These are phyloP conservation scores for Cheiracanthium punctorium DNA, from an alignment of 2,888 invertebrate genomes.

Conservation along the genomic window DNA sequence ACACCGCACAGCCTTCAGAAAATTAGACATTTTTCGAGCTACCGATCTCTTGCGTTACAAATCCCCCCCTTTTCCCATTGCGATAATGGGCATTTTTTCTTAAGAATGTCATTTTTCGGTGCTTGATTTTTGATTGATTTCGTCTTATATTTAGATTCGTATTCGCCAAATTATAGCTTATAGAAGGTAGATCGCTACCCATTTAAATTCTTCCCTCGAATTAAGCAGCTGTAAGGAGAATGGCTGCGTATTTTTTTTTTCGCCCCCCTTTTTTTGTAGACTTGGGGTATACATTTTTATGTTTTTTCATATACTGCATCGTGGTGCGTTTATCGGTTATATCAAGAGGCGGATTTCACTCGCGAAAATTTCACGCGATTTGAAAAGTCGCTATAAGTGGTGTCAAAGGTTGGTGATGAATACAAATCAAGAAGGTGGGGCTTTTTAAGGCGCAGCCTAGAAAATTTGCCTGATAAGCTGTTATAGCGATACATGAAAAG, in stretches of 20 bases:
- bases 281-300: not conserved
- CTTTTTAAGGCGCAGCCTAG: slow-evolving; percentile 38
- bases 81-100: slow-evolving; percentile 57
- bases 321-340: slow-evolving; percentile 25
- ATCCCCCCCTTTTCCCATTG: slow-evolving; percentile 16
- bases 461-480: not conserved
- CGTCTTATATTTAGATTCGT: slow-evolving; percentile 51
- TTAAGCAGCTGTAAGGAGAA: slow-evolving; percentile 33
- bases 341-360: slow-evolving; percentile 29
- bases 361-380: slow-evolving; percentile 31
- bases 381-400: slow-evolving; percentile 2
- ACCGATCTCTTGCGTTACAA: not conserved
- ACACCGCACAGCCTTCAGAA: slow-evolving; percentile 2
- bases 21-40: slow-evolving; percentile 13
- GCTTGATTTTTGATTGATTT: slow-evolving; percentile 63
- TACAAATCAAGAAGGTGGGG: slow-evolving; percentile 8
- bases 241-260: slow-evolving; percentile 18
- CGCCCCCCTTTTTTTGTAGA: not conserved
- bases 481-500: not conserved
- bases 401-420: slow-evolving; percentile 14
- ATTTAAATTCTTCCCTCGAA: slow-evolving; percentile 55
- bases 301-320: not conserved
- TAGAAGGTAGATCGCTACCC: slow-evolving; percentile 8
- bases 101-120: slow-evolving; percentile 63
- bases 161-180: slow-evolving; percentile 65